Evolutionary conservation across 2,113 vertebrate species (phyloP).

Genomic region (Aplodontia rufa): DNA sequence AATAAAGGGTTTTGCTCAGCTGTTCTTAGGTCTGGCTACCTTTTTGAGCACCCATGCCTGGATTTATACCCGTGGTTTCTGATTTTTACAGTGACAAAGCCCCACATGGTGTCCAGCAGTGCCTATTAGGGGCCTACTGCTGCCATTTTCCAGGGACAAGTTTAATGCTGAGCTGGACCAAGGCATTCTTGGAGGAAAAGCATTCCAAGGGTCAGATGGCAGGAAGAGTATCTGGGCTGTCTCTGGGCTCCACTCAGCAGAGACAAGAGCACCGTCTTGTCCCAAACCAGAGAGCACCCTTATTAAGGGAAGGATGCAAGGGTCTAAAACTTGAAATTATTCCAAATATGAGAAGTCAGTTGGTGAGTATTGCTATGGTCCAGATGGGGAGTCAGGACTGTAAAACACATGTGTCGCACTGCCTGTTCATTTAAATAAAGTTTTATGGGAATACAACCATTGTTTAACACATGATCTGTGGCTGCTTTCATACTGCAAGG

Average conservation of each 20-base stretch:
- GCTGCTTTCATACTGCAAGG: background rate
- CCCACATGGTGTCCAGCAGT: no score
- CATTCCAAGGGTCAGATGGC: background rate
- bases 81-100: no score
- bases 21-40: no score
- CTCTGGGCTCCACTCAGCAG: accelerated
- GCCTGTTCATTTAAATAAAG: background rate
- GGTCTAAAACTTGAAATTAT: background rate
- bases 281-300: background rate
- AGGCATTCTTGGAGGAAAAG: background rate
- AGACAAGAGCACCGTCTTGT: accelerated
- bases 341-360: background rate
- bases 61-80: no score
- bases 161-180: no score
- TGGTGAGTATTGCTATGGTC: background rate
- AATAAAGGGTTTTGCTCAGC: no score
- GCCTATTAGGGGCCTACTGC: conserved; percentile 55
- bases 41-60: no score
- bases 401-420: accelerated
- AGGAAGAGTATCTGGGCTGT: background rate
- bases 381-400: no score
- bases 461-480: background rate
- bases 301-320: no score
- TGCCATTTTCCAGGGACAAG: conserved; percentile 75
- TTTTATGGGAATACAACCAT: background rate